These are phyloP conservation scores for Mythimna ferrago DNA, from an alignment of 2,888 invertebrate species.

Conservation along the genomic window DNA sequence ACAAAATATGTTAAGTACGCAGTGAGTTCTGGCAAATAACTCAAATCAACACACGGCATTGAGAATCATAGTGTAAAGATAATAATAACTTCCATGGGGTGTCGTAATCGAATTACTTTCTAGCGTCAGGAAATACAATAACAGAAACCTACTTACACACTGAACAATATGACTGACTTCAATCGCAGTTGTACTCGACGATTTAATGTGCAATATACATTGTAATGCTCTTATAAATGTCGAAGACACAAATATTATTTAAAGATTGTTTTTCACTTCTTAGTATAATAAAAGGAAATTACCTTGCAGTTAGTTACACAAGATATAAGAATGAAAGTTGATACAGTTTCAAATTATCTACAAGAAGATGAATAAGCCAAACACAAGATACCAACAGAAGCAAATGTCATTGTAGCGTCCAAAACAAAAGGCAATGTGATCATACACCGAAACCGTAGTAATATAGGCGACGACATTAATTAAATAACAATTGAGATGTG, in stretches of 20 bases:
- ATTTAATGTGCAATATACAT: conserved; percentile 45
- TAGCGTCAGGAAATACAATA: conserved; percentile 50
- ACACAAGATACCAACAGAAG: conserved; percentile 18
- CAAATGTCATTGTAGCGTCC: conserved; percentile 35
- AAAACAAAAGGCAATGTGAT: conserved; percentile 46
- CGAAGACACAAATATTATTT: conserved; percentile 34
- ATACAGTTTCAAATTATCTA: not conserved
- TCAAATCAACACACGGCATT: conserved; percentile 10
- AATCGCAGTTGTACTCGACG: conserved; percentile 30
- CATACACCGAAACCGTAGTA: conserved; percentile 58
- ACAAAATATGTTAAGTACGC: not conserved
- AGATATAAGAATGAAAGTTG: not conserved
- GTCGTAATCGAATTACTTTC: conserved; percentile 52
- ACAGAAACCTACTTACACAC: conserved; percentile 49
- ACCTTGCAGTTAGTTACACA: not conserved
- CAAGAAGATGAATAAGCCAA: conserved; percentile 12
- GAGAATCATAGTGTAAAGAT: conserved; percentile 15
- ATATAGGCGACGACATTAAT: conserved; percentile 59
- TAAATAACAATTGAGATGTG: conserved; percentile 68
- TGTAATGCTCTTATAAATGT: conserved; percentile 54
- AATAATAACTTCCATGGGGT: conserved; percentile 35
- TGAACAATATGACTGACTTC: conserved; percentile 43
- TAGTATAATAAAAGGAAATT: conserved; percentile 41
- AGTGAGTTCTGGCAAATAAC: conserved; percentile 1
- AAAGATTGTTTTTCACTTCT: conserved; percentile 43